Conservation (phyloP, 2,797 vertebrate species). For the Rhinella marina region DNA sequence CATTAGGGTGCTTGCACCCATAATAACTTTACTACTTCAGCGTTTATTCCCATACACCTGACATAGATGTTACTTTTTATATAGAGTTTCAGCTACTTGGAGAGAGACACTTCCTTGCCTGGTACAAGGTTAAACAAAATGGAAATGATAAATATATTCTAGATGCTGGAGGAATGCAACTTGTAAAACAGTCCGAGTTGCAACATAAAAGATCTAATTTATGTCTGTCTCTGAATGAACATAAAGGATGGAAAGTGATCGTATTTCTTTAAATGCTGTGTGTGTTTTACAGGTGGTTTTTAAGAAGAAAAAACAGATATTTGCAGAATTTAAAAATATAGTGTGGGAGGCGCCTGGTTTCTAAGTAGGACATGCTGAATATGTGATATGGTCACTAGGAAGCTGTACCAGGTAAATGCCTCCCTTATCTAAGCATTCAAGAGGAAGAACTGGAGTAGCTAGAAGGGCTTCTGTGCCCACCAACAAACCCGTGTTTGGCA, state of each 20-base stretch:
- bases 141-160: constrained; percentile 43
- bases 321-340: background rate
- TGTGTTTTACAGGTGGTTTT: background rate
- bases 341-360: background rate
- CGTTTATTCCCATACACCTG: background rate
- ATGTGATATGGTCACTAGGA: background rate
- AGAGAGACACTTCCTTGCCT: constrained; percentile 22
- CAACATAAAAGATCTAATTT: constrained; percentile 40
- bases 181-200: constrained; percentile 27
- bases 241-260: background rate
- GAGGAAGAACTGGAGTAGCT: too few relatives aligned
- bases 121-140: constrained; percentile 46
- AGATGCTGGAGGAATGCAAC: constrained; percentile 37
- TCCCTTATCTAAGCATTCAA: background rate
- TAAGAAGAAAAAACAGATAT: background rate
- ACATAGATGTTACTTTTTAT: background rate
- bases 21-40: background rate
- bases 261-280: background rate
- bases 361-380: background rate
- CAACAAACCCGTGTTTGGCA: too few relatives aligned
- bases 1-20: background rate
- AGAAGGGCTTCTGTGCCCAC: too few relatives aligned
- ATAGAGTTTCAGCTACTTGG: background rate
- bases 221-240: background rate
- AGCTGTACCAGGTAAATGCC: background rate